These are phyloP conservation scores for Aphidius gifuensis DNA, from an alignment of 1,140 invertebrate species.

Conservation along the genomic window DNA sequence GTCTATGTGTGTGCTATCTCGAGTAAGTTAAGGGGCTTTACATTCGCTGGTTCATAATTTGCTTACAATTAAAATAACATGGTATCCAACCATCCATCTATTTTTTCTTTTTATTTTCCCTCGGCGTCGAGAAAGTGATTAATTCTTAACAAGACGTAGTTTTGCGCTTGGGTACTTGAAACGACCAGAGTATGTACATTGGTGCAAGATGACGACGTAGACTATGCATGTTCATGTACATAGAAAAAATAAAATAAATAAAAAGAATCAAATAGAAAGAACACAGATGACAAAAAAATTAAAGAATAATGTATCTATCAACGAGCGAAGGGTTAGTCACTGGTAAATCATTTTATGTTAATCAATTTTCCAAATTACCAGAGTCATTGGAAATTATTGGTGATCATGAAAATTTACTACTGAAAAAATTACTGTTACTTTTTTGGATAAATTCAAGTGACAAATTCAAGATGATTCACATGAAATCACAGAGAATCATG, in stretches of 20 bases:
- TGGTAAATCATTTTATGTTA: background rate
- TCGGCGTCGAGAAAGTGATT: conserved; percentile 41
- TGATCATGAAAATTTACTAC: too few species aligned
- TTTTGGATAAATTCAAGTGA: too few species aligned
- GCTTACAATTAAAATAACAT: conserved; percentile 48
- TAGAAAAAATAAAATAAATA: conserved; percentile 9
- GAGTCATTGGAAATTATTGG: too few species aligned
- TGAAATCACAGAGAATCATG: too few species aligned
- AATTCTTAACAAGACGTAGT: conserved; percentile 47
- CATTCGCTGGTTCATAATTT: conserved; percentile 29
- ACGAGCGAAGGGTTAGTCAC: background rate
- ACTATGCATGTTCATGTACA: background rate
- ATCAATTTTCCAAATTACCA: too few species aligned
- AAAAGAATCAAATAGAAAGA: conserved; percentile 14
- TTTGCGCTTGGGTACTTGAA: conserved; percentile 37
- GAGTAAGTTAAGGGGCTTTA: conserved; percentile 1
- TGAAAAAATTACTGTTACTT: too few species aligned
- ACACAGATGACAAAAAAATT: background rate
- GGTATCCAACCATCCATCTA: conserved; percentile 24
- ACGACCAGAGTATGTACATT: conserved; percentile 27
- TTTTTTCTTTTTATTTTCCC: background rate
- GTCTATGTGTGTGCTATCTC: background rate
- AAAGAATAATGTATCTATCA: conserved; percentile 3
- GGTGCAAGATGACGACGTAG: conserved; percentile 13
- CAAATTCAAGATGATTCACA: too few species aligned